Evolutionary conservation across 2,797 vertebrate genomes (phyloP).

Genomic region (Rhodeus uyekii): DNA sequence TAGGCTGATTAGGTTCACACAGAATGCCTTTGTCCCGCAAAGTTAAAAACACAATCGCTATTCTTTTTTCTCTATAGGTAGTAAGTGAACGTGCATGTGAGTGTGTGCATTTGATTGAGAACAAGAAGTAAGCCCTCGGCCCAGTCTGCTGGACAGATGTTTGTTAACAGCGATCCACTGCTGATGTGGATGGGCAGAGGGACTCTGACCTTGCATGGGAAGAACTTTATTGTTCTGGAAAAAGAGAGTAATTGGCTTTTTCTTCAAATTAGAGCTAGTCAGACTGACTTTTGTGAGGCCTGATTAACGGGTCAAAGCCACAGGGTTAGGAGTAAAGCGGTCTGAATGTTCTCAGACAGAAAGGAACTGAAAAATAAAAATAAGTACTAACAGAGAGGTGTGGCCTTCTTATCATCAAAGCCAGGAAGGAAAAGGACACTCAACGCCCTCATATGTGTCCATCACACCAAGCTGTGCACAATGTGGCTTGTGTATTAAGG

Average conservation of each 20-base stretch:
- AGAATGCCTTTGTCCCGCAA: slow-evolving; percentile 86
- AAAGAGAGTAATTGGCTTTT: slow-evolving; percentile 79
- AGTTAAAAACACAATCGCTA: slow-evolving; percentile 75
- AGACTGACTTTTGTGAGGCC: slow-evolving; percentile 71
- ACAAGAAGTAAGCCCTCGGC: slow-evolving; percentile 71
- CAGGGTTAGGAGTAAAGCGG: slow-evolving; percentile 59
- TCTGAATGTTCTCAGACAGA: slow-evolving; percentile 46
- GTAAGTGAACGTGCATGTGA: slow-evolving; percentile 58
- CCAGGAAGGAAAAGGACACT: slow-evolving; percentile 30
- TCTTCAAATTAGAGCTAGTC: slow-evolving; percentile 79
- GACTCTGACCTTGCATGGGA: slow-evolving; percentile 81
- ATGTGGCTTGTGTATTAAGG: slow-evolving; percentile 17
- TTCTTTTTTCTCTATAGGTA: slow-evolving; percentile 62
- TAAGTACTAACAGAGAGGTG: slow-evolving; percentile 68
- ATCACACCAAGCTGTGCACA: slow-evolving; percentile 1
- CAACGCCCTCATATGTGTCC: neutral
- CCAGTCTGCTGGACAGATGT: slow-evolving; percentile 91
- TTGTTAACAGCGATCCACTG: slow-evolving; percentile 77
- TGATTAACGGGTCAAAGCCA: slow-evolving; percentile 75
- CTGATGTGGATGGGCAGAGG: slow-evolving; percentile 69
- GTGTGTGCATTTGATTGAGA: slow-evolving; percentile 31
- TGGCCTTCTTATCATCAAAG: slow-evolving; percentile 41
- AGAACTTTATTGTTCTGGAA: slow-evolving; percentile 86
- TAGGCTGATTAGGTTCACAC: slow-evolving; percentile 95
- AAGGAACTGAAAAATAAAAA: slow-evolving; percentile 61